These are phyloP conservation scores for Cabera pusaria DNA, from an alignment of 2,888 invertebrate genomes.

Conservation along the genomic window DNA sequence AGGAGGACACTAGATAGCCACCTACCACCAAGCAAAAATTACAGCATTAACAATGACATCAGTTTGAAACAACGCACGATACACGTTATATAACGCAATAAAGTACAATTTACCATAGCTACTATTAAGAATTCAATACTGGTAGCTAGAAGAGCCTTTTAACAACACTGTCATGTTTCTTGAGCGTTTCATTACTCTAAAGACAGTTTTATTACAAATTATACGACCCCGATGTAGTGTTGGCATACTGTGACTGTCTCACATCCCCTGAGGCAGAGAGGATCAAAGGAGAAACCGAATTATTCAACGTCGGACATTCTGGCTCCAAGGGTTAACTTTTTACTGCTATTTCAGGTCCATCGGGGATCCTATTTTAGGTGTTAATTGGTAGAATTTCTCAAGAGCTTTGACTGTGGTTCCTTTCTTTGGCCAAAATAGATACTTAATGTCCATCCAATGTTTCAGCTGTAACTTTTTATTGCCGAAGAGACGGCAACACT, in stretches of 20 bases:
- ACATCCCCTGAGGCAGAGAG: constrained; percentile 40
- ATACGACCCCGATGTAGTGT: constrained; percentile 7
- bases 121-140: too few relatives aligned
- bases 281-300: constrained; percentile 51
- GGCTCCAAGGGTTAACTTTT: constrained; percentile 45
- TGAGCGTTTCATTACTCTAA: constrained; percentile 1
- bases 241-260: constrained; percentile 20
- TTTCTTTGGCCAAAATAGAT: constrained; percentile 21
- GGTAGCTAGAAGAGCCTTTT: too few relatives aligned
- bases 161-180: background rate
- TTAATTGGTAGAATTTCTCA: constrained; percentile 40
- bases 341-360: constrained; percentile 39
- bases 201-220: constrained; percentile 10
- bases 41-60: too few relatives aligned
- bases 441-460: constrained; percentile 25
- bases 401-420: constrained; percentile 30
- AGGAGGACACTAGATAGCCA: too few relatives aligned
- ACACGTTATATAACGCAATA: too few relatives aligned
- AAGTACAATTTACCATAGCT: too few relatives aligned
- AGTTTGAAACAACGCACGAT: too few relatives aligned
- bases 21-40: too few relatives aligned
- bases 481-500: constrained; percentile 15
- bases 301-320: constrained; percentile 45
- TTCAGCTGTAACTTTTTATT: constrained; percentile 21
- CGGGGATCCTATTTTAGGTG: constrained; percentile 37